Base-by-base conservation (phyloP, 2,113 vertebrate species). In the Agapornis roseicollis region DNA sequence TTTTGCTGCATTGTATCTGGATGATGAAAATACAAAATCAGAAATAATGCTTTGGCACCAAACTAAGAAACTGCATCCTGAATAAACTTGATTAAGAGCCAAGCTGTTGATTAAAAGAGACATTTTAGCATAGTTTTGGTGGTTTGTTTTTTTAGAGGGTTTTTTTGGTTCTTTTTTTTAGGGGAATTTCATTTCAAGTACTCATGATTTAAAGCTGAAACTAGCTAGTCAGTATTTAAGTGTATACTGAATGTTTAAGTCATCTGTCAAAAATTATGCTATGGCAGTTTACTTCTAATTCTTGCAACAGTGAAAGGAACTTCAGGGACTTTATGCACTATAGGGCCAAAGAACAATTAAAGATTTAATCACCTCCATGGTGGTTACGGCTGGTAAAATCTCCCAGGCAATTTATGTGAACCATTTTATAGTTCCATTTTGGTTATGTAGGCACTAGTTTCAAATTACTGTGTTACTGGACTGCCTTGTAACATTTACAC, bases 401-500 rank as follows among this genome's bases (percentile, higher is more conserved):
- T 93, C 64, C 44, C 39, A 77, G 53, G 46, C 74, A 80, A 55
- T 91, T 82, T 85, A 58, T 63, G 29, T 60, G 68, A 86, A 74
- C 68, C 29, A 13, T 83, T 96, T 95, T 80, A 83, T 85, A 71
- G 58, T 83, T 96, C 41, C 28, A 44, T 90, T 96, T 90, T 83
- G 33, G 91, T 89, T 94, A 60, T 80, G 64, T 42, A 91, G 82
- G 46, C 64, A 60, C 50, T 88, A 88, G 82, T 95, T 91, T 91
- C 79, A 88, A 96, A 78, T 93, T 50, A 74, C 72, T 77, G 11
- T 64, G 41, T 95, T 93, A 64, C 85, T 66, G 68, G 72, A 50
- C 91, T 95, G 85, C 76, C 76, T 88, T 88, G 72, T 85, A 95
- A 93, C 39, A 74, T 97, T 94, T 83, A 68, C 64, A 64, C 91